A percentile compares a stretch with the other conserved stretches of the same genome.
These are phyloP conservation scores for Ovibos moschatus DNA, from an alignment of 2,113 vertebrate species.

Conservation along the genomic window DNA sequence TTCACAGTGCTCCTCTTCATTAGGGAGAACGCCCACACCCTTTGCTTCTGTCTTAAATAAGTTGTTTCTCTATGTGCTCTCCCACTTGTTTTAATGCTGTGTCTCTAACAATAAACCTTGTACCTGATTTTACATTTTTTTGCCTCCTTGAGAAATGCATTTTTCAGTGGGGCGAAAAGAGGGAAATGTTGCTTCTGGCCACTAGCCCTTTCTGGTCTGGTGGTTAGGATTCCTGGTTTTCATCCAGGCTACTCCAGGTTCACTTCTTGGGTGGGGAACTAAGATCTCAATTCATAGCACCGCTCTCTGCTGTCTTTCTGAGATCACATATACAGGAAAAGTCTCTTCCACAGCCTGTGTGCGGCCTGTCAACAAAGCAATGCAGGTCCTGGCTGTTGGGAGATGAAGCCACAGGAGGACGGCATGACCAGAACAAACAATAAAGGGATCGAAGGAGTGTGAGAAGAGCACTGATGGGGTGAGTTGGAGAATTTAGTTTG, in stretches of 20 bases:
- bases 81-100: background rate
- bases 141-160: background rate
- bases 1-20: background rate
- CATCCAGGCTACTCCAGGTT: background rate
- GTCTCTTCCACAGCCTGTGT: background rate
- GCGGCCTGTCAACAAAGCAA: background rate
- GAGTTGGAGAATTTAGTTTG: background rate
- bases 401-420: background rate
- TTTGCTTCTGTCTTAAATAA: background rate
- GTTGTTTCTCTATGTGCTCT: background rate
- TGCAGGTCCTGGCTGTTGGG: background rate
- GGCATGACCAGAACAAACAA: background rate
- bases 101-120: background rate
- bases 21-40: background rate
- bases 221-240: background rate
- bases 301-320: background rate
- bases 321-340: fast-evolving
- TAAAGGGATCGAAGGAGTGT: fast-evolving
- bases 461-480: background rate
- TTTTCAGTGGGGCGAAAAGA: background rate
- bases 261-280: background rate
- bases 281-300: background rate
- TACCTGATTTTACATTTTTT: background rate
- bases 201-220: background rate
- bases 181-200: background rate